These are phyloP conservation scores for Ictidomys tridecemlineatus DNA, from an alignment of 2,113 vertebrate species.

Conservation along the genomic window DNA sequence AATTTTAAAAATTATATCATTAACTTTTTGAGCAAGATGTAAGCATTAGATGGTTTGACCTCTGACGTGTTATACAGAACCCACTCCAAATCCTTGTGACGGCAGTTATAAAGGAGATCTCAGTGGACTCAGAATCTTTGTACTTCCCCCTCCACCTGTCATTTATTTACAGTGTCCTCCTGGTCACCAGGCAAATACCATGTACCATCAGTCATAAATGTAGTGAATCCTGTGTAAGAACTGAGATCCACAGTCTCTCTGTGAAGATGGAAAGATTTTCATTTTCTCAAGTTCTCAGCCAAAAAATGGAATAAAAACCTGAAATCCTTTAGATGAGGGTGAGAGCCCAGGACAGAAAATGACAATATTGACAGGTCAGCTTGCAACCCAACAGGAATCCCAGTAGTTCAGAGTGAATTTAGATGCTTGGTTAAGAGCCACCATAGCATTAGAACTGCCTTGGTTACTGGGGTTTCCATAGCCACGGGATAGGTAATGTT, in stretches of 20 bases:
- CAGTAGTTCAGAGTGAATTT: not conserved
- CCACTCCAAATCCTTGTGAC: not conserved
- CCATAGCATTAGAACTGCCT: not conserved
- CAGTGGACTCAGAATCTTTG: not conserved
- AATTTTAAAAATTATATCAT: not conserved
- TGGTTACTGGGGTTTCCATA: not conserved
- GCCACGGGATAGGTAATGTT: not conserved
- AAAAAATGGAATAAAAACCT: not conserved
- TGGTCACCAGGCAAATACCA: not conserved
- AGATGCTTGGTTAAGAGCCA: too few relatives aligned
- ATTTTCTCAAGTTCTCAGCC: not conserved
- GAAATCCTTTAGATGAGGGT: not conserved
- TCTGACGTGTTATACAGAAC: not conserved
- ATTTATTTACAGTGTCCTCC: not conserved
- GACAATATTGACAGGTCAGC: not conserved
- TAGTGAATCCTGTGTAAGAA: not conserved
- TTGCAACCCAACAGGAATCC: not conserved
- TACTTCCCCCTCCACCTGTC: too few relatives aligned
- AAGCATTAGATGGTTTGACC: not conserved
- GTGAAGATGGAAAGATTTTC: not conserved
- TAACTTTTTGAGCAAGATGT: not conserved
- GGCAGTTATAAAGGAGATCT: not conserved
- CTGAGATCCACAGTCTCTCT: not conserved
- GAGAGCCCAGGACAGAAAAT: not conserved
- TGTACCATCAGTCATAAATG: not conserved